These are phyloP conservation scores for Phyto melanocephala DNA, from an alignment of 2,888 invertebrate genomes.

Conservation along the genomic window DNA sequence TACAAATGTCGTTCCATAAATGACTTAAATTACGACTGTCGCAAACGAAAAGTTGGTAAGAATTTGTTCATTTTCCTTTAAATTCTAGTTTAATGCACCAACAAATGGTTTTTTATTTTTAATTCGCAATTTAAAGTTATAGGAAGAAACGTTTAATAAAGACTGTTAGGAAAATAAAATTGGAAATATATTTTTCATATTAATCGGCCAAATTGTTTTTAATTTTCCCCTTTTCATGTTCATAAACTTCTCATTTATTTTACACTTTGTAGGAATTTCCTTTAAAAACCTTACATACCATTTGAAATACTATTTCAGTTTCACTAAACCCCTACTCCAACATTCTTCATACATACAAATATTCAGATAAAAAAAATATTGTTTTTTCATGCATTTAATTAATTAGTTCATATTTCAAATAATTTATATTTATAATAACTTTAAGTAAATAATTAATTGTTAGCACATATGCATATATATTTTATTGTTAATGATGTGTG, in stretches of 20 bases:
- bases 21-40: too few relatives aligned
- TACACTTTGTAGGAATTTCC: background rate
- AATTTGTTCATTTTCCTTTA: too few relatives aligned
- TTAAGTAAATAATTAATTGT: background rate
- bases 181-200: background rate
- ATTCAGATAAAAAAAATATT: background rate
- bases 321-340: slow-evolving; percentile 3
- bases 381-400: slow-evolving; percentile 29
- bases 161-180: background rate
- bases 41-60: too few relatives aligned
- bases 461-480: background rate
- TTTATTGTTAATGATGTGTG: too few relatives aligned
- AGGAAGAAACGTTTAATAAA: too few relatives aligned
- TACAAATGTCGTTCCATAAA: too few relatives aligned
- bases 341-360: slow-evolving; percentile 13
- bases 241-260: background rate
- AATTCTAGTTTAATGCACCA: too few relatives aligned
- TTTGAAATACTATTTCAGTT: slow-evolving; percentile 6
- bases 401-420: slow-evolving; percentile 34
- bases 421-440: background rate
- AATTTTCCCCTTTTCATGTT: background rate
- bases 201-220: background rate
- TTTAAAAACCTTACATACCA: too few relatives aligned
- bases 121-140: too few relatives aligned
- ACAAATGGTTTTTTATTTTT: too few relatives aligned